These are phyloP conservation scores for Motacilla tschutschensis DNA, from an alignment of 2,113 vertebrate species.

Conservation along the genomic window DNA sequence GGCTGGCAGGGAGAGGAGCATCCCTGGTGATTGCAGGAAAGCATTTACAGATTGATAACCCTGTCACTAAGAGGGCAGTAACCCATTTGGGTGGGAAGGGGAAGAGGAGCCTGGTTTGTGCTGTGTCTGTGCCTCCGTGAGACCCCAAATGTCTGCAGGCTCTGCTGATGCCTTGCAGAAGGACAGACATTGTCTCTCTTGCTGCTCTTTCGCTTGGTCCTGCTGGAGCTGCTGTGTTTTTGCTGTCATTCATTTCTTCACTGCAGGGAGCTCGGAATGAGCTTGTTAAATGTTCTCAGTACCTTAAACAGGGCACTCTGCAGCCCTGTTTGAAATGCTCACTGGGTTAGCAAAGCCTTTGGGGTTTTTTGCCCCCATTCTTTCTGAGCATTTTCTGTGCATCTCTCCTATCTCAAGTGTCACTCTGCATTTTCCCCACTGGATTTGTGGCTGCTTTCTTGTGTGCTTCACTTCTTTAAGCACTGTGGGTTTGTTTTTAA, in stretches of 20 bases:
- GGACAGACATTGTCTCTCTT: accelerated
- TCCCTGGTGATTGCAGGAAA: background rate
- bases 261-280: background rate
- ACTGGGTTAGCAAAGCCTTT: conserved; percentile 32
- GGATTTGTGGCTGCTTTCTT: background rate
- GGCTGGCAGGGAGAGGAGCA: background rate
- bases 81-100: background rate
- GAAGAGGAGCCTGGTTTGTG: background rate
- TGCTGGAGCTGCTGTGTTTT: background rate
- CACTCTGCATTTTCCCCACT: conserved; percentile 30
- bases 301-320: background rate
- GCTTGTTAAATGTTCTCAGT: conserved; percentile 10
- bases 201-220: background rate
- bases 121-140: background rate
- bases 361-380: conserved; percentile 35
- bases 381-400: background rate
- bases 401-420: background rate
- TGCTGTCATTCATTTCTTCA: background rate
- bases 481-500: background rate
- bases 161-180: background rate
- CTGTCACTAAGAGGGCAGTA: background rate
- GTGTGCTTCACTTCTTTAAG: background rate
- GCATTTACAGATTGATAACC: background rate
- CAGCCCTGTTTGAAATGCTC: background rate
- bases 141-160: background rate